These are phyloP conservation scores for Drosophila nebulosa DNA, from an alignment of 1,140 invertebrate genomes.

Conservation along the genomic window DNA sequence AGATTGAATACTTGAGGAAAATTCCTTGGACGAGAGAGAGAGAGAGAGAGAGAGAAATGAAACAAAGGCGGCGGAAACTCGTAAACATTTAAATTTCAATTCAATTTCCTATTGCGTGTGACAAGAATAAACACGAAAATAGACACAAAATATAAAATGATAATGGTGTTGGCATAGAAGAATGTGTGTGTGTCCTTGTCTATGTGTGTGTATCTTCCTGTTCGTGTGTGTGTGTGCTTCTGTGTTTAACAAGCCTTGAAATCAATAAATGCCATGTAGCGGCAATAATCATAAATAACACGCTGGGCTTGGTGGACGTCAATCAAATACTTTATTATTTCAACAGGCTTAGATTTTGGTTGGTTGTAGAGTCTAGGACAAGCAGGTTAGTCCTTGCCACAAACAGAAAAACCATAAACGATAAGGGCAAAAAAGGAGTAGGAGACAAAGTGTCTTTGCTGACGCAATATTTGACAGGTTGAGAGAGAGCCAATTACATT, in stretches of 20 bases:
- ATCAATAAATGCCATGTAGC: slow-evolving; percentile 58
- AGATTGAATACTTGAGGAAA: not conserved
- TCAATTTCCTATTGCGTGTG: slow-evolving; percentile 21
- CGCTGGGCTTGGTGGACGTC: slow-evolving; percentile 47
- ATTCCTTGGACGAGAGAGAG: not conserved
- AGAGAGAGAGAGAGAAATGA: not conserved
- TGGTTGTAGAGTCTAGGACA: not conserved
- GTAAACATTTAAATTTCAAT: slow-evolving; percentile 1
- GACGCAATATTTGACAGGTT: not conserved
- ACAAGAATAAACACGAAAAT: slow-evolving; percentile 35
- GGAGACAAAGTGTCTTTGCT: not conserved
- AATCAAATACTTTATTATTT: slow-evolving; percentile 66
- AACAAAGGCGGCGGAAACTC: not conserved
- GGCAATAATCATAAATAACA: slow-evolving; percentile 60
- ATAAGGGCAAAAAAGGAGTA: not conserved
- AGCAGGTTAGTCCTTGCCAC: not conserved
- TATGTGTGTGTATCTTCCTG: not conserved
- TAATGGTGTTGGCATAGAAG: not conserved
- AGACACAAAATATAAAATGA: slow-evolving; percentile 13
- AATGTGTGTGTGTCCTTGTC: slow-evolving; percentile 1
- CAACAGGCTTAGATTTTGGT: slow-evolving; percentile 33
- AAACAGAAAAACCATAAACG: not conserved
- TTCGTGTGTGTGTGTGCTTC: not conserved
- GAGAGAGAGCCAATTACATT: slow-evolving; percentile 12
- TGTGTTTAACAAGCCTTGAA: slow-evolving; percentile 3